Evolutionary conservation across 2,888 invertebrate genomes (phyloP).

Genomic region (Eutolmus rufibarbis): DNA sequence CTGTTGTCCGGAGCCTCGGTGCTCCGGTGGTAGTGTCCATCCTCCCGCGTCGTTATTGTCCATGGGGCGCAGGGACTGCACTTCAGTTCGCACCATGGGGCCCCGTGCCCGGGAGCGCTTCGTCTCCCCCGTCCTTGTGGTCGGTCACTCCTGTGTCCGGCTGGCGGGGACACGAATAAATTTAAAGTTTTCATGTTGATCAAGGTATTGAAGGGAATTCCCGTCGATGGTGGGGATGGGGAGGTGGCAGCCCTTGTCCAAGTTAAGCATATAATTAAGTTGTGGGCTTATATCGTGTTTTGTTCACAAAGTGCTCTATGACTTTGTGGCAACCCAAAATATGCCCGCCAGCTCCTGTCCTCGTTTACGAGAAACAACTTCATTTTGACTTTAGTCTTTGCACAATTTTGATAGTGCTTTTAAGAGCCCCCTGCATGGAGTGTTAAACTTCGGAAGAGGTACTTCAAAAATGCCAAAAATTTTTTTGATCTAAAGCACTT

Average conservation of each 20-base stretch:
- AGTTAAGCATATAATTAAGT: constrained; percentile 32
- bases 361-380: background rate
- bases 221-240: background rate
- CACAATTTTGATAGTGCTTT: background rate
- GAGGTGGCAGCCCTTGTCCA: background rate
- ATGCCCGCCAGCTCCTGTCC: background rate
- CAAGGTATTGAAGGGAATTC: constrained; percentile 12
- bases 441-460: background rate
- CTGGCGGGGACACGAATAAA: background rate
- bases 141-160: background rate
- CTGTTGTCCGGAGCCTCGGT: background rate
- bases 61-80: background rate
- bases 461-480: no score
- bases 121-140: background rate
- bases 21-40: background rate
- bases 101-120: background rate
- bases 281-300: constrained; percentile 23
- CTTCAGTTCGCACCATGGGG: background rate
- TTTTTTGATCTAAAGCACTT: background rate
- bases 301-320: constrained; percentile 1
- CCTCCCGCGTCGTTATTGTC: background rate
- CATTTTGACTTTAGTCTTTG: background rate
- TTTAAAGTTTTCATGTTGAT: constrained; percentile 31
- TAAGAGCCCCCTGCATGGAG: background rate
- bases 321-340: constrained; percentile 5